Evolutionary conservation across 2,888 invertebrate species (phyloP).

Genomic region (Onchidella celtica): DNA sequence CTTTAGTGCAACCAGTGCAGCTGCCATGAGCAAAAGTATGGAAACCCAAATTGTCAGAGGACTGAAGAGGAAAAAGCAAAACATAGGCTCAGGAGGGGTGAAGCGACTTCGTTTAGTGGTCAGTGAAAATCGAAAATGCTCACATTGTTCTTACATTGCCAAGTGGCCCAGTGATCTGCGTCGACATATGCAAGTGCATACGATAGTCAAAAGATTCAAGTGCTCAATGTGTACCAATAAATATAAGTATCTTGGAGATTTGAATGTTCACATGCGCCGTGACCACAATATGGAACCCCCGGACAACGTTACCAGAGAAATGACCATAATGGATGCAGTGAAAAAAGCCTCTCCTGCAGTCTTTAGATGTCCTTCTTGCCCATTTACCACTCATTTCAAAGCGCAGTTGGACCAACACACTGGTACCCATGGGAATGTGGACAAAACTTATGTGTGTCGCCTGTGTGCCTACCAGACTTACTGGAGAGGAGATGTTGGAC

Average conservation of each 20-base stretch:
- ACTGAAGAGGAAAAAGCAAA: constrained; percentile 10
- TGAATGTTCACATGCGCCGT: constrained; percentile 86
- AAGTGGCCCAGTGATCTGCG: constrained; percentile 79
- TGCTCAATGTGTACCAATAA: constrained; percentile 86
- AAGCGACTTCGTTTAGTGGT: constrained; percentile 55
- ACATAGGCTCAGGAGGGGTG: neutral
- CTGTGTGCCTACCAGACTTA: constrained; percentile 81
- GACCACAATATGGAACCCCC: constrained; percentile 82
- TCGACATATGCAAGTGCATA: constrained; percentile 78
- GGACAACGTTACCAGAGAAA: constrained; percentile 64
- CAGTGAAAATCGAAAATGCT: constrained; percentile 61
- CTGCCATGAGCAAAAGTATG: constrained; percentile 25
- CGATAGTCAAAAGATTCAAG: constrained; percentile 74
- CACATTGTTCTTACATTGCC: constrained; percentile 78
- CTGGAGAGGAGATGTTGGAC: constrained; percentile 82
- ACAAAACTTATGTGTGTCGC: constrained; percentile 81
- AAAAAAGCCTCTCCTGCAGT: constrained; percentile 68
- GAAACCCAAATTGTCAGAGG: constrained; percentile 38
- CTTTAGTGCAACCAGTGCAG: constrained; percentile 43
- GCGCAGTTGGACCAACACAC: constrained; percentile 81
- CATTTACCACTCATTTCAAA: constrained; percentile 79
- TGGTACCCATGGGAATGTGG: constrained; percentile 79
- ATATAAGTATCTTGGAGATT: constrained; percentile 87
- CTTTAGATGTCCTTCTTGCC: constrained; percentile 86
- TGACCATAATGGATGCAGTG: constrained; percentile 57